Evolutionary conservation across 2,888 invertebrate species (phyloP).

Genomic region (Halictus quadricinctus): DNA sequence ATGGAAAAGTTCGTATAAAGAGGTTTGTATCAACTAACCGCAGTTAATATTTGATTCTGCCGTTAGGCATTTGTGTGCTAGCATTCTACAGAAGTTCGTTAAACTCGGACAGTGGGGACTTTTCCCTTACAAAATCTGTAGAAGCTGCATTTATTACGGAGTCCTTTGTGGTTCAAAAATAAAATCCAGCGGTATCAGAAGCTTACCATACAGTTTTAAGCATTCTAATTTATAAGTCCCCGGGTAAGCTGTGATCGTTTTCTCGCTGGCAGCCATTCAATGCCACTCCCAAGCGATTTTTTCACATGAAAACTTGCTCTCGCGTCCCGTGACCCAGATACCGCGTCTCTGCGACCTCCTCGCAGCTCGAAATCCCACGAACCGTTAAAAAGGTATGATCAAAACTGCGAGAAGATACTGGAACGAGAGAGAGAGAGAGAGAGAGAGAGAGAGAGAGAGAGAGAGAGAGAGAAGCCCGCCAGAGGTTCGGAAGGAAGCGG

Average conservation of each 20-base stretch:
- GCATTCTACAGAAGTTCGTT: background rate
- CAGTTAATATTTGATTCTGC: too few relatives aligned
- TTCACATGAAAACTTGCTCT: background rate
- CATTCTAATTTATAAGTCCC: background rate
- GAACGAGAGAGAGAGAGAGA: background rate
- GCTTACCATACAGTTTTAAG: background rate
- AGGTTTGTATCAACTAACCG: background rate
- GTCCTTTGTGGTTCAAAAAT: background rate
- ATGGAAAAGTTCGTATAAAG: too few relatives aligned
- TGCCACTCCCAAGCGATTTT: background rate
- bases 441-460: background rate
- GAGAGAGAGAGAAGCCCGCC: background rate
- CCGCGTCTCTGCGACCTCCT: background rate
- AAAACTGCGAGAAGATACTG: background rate
- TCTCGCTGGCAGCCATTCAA: background rate
- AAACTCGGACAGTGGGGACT: background rate
- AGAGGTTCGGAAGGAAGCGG: background rate
- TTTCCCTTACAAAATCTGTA: background rate
- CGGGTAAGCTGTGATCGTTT: background rate
- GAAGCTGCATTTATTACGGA: background rate
- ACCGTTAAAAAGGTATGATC: background rate
- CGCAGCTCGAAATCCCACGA: background rate
- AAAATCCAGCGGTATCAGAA: background rate
- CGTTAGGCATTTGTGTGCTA: too few relatives aligned
- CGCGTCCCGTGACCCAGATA: constrained; percentile 7